phyloP scores from a whole-genome alignment of 1,140 invertebrate species.

The Lepidurus packardi region DNA sequence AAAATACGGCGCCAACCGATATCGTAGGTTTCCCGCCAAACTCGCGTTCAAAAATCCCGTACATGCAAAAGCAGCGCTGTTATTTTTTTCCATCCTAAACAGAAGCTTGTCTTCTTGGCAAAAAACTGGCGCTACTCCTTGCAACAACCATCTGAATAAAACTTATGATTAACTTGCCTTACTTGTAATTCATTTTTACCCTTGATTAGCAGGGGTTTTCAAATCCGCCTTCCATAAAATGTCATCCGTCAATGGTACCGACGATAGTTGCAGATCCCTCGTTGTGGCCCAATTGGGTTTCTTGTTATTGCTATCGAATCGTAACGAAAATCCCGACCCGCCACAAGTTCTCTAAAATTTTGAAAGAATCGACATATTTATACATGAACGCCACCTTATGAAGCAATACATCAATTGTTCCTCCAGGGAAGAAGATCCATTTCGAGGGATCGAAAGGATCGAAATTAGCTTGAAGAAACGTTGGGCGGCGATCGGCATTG shows the following conservation, averaged over 20 bases:
- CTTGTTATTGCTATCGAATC: constrained; percentile 41
- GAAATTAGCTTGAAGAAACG: constrained; percentile 43
- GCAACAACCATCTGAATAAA: constrained; percentile 30
- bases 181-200: not conserved
- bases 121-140: constrained; percentile 40
- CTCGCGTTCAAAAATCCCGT: constrained; percentile 41
- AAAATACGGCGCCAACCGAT: constrained; percentile 42
- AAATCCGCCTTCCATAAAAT: constrained; percentile 43
- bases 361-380: constrained; percentile 23
- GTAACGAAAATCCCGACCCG: constrained; percentile 44
- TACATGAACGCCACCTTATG: not conserved
- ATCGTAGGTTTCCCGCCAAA: constrained; percentile 42
- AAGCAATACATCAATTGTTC: constrained; percentile 34
- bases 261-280: constrained; percentile 43
- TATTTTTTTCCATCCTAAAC: constrained; percentile 39
- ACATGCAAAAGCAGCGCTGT: constrained; percentile 42
- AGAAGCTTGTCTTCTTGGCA: constrained; percentile 41
- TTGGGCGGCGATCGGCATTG: constrained; percentile 43
- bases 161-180: constrained; percentile 23
- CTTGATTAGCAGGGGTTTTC: constrained; percentile 38
- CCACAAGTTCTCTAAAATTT: constrained; percentile 45
- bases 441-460: constrained; percentile 45
- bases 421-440: constrained; percentile 48
- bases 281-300: constrained; percentile 41
- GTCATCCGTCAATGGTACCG: constrained; percentile 36